Evolutionary conservation across 2,113 vertebrate genomes (phyloP), one percentile per base, ranked within the genome.

Genomic region (Cyphomyrus discorhynchus): DNA sequence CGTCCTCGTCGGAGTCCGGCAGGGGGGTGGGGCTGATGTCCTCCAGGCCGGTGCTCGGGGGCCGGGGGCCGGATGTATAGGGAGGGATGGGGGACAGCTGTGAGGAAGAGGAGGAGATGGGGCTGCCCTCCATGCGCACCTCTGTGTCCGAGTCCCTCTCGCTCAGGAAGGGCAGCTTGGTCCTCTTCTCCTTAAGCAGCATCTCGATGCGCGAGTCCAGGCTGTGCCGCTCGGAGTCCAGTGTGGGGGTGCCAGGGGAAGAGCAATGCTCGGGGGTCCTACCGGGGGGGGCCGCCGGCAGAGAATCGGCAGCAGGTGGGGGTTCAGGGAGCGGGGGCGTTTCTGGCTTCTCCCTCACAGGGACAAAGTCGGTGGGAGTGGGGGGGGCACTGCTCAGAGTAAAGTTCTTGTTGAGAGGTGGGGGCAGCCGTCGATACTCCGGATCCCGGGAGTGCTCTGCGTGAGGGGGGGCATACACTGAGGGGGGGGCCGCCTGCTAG

Each of bases 171-270:
- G 95, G 96, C 27, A 96, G 91, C 90, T 96, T 96, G 90, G 96
- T 95, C 91, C 95, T 95, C 91, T 96, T 96, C 91, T 97, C 97
- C 91, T 96, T 97, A 91, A 99, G 94, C 92, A 99, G 96, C 97
- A 97, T 98, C 94, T 99, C 97, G 89, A 99, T 99, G 89, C 98
- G 97, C 0, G 98, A 98, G 94, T 99, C 98, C 92, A 99, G 95
- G 95, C 97, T 98, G 95, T 96, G 96, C 19, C 96, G 98, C 93
- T 96, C 96, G 0, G 94, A 92, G 91, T 97, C 96, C 88, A 95
- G 94, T 1, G 94, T 95, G 3, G 96, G 95, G 1, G 95, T 97
- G 90, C 95, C 95, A 0, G 96, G 95, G 13, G 96, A 96, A 77
- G 94, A 93, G 0, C 95, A 93, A 83, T 93, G 94, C 90, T 97